Evolutionary conservation across 2,888 invertebrate genomes (phyloP).

Genomic region (Sesamia inferens): DNA sequence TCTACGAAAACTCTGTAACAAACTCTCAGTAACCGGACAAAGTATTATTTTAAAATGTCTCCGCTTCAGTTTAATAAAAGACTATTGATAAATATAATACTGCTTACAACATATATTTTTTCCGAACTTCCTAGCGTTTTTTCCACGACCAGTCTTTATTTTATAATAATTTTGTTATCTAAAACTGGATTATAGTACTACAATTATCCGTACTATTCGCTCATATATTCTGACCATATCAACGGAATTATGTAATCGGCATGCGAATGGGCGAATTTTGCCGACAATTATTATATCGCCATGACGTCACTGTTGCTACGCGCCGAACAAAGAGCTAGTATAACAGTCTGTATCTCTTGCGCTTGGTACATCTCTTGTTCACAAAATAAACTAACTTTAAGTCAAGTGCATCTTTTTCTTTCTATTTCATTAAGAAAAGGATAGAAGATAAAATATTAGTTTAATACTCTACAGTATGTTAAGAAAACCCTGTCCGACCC

Average conservation of each 20-base stretch:
- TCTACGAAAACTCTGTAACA: neutral
- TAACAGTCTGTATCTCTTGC: neutral
- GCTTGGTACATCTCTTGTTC: too few relatives aligned
- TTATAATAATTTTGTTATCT: neutral
- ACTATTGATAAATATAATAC: neutral
- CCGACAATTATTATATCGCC: slow-evolving; percentile 37
- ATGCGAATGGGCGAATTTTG: slow-evolving; percentile 52
- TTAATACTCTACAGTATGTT: too few relatives aligned
- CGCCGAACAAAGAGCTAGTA: slow-evolving; percentile 15
- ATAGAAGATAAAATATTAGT: too few relatives aligned
- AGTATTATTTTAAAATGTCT: neutral
- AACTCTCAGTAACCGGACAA: too few relatives aligned
- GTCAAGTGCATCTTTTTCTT: too few relatives aligned
- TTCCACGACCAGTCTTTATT: neutral
- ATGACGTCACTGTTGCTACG: slow-evolving; percentile 61
- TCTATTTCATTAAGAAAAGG: too few relatives aligned
- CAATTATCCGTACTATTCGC: slow-evolving; percentile 27
- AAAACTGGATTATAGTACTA: slow-evolving; percentile 29
- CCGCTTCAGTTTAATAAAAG: neutral
- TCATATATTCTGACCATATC: slow-evolving; percentile 40
- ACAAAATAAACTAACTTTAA: too few relatives aligned
- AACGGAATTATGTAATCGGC: slow-evolving; percentile 39
- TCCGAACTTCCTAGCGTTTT: neutral
- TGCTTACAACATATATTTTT: neutral
- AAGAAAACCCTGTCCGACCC: too few relatives aligned